Conservation (phyloP, 2,113 vertebrate species). For the Chionis minor region DNA sequence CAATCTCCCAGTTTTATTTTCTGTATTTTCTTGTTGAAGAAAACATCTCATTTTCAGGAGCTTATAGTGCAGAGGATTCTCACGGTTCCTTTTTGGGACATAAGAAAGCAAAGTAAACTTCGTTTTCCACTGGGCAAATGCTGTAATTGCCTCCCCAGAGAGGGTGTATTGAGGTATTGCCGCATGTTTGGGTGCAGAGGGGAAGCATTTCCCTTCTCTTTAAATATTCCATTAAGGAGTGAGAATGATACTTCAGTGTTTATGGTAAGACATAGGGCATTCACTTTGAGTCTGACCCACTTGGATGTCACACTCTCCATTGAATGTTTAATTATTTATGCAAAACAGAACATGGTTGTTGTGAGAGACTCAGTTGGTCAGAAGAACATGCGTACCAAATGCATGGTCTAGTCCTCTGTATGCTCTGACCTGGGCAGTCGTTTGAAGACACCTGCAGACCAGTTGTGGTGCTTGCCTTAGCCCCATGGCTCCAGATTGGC, state of each 20-base stretch:
- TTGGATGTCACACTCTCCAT: background rate
- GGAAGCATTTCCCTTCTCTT: background rate
- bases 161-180: background rate
- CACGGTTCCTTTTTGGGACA: background rate
- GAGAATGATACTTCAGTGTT: background rate
- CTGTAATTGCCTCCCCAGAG: background rate
- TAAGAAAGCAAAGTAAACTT: background rate
- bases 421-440: accelerated
- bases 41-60: background rate
- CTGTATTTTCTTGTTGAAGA: background rate
- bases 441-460: background rate
- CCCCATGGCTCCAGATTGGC: too few species aligned
- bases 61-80: background rate
- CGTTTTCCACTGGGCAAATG: background rate
- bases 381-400: background rate
- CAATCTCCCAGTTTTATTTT: background rate
- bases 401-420: background rate
- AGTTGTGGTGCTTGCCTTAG: background rate
- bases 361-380: background rate
- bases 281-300: background rate
- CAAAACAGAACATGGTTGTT: background rate
- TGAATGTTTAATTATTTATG: background rate
- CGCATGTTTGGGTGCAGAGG: background rate
- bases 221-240: background rate
- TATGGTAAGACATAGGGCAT: background rate